Evolutionary conservation across 53 echinoderm and acorn worm species (phyloP).

Genomic region (Holothuria leucospilota): DNA sequence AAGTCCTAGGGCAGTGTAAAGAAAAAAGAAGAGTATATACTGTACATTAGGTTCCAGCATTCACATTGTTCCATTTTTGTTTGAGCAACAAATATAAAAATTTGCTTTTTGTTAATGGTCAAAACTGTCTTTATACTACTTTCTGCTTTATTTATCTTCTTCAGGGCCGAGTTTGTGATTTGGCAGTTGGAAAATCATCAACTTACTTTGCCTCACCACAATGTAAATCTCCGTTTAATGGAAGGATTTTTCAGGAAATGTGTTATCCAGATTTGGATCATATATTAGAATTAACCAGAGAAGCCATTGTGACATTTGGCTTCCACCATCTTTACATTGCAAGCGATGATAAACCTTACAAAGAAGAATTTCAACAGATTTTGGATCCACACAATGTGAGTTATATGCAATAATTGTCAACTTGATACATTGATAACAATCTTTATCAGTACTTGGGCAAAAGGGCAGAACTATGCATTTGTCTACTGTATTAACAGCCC

Average conservation of each 20-base stretch:
- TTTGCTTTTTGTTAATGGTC: too few relatives aligned
- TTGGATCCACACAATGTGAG: slow-evolving; percentile 54
- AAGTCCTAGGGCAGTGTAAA: too few relatives aligned
- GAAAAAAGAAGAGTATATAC: too few relatives aligned
- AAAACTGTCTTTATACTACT: too few relatives aligned
- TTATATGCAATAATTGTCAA: too few relatives aligned
- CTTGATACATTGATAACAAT: too few relatives aligned
- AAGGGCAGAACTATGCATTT: too few relatives aligned
- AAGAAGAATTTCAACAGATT: slow-evolving; percentile 57
- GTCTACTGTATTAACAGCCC: too few relatives aligned
- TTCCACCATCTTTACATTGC: slow-evolving; percentile 71
- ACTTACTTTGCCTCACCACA: slow-evolving; percentile 70
- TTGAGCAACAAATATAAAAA: too few relatives aligned
- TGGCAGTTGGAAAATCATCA: slow-evolving; percentile 4
- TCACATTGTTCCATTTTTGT: too few relatives aligned
- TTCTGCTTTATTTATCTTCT: background rate
- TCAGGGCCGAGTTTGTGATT: slow-evolving; percentile 63
- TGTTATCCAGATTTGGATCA: slow-evolving; percentile 50
- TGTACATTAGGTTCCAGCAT: too few relatives aligned
- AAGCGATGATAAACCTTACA: slow-evolving; percentile 60
- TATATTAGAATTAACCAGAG: slow-evolving; percentile 56
- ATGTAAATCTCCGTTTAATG: slow-evolving; percentile 42
- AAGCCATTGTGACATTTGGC: slow-evolving; percentile 44
- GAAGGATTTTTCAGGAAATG: slow-evolving; percentile 47
- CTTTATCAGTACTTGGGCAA: too few relatives aligned